Base-by-base conservation (phyloP, 1,140 invertebrate genomes). In the Brachystomella parvula region DNA sequence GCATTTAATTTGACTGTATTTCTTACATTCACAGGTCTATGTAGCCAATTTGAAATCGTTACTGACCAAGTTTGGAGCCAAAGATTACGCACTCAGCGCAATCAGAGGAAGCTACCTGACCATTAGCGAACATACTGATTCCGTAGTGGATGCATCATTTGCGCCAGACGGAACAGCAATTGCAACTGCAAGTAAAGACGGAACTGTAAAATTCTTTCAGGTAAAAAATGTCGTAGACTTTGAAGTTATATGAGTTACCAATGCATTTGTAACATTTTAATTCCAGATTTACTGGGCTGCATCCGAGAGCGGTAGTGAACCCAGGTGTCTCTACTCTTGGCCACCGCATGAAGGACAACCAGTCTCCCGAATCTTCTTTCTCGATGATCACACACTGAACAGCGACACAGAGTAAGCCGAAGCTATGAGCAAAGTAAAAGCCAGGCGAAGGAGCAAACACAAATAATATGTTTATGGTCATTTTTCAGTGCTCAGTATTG, bases 91-190 rank as follows among this genome's bases (percentile, higher is more conserved):
- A 28, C 76, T 81, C 1, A 76, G 79, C 19, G 76, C 80, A 59
- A 74, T 84, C 9, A 79, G 79, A 21, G 79, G 81, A 63, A 85
- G 84, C 3, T 82, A 81, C 75, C 78, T 89, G 26, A 83, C 84
- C 76, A 86, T 89, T 49, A 79, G 81, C 64, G 83, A 86, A 69
- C 69, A 70, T 58, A 67, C 69, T 12, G 62, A 58, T 32, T 81
- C 84, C n/a, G 87, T 95, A 39, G 83, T 89, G 2, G 90, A 92
- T 79, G 90, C 90, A 26, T 85, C 90, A 19, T 90, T 96, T 77
- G 92, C 92, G 59, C 92, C 93, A 0, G 93, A 96, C 82, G 93
- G 92, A 19, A 92, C 90, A 30, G 92, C 91, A 0, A 81, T 96
- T 44, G 92, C 92, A 2, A 92, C 92, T 30, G 92, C 90, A 3